Evolutionary conservation across 1,140 invertebrate species (phyloP).

Genomic region (Eulimnadia texana): DNA sequence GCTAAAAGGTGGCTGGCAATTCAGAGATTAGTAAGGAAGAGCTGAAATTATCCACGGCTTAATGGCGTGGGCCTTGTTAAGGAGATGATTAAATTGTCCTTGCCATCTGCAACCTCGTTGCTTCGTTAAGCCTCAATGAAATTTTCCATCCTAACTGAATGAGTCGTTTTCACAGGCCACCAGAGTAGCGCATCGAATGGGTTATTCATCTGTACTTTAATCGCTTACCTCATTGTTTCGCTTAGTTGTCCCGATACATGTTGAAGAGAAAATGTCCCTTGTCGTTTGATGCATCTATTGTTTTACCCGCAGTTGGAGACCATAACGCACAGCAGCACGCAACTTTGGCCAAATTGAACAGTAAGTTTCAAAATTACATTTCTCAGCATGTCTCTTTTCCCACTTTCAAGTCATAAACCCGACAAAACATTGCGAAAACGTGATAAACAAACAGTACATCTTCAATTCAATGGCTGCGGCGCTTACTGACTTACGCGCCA

Average conservation of each 20-base stretch:
- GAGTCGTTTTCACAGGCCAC: no score
- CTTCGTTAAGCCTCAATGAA: neutral
- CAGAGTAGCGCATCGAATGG: no score
- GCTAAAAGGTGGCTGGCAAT: no score
- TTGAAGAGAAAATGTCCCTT: no score
- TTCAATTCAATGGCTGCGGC: no score
- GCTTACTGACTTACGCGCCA: neutral
- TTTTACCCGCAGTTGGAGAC: neutral
- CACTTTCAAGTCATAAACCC: no score
- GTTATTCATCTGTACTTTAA: no score
- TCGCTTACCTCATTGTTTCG: no score
- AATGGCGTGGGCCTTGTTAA: neutral
- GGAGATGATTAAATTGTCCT: neutral
- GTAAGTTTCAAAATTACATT: neutral
- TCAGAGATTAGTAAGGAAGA: no score
- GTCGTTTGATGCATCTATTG: neutral
- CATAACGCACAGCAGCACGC: neutral
- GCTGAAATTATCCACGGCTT: no score
- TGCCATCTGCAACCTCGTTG: neutral
- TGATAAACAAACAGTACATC: no score
- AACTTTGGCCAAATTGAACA: neutral
- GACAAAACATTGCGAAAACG: neutral
- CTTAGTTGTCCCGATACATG: no score
- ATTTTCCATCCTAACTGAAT: neutral
- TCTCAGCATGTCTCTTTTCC: neutral